Evolutionary conservation across 2,113 vertebrate genomes (phyloP).

Genomic region (Gulo gulo): DNA sequence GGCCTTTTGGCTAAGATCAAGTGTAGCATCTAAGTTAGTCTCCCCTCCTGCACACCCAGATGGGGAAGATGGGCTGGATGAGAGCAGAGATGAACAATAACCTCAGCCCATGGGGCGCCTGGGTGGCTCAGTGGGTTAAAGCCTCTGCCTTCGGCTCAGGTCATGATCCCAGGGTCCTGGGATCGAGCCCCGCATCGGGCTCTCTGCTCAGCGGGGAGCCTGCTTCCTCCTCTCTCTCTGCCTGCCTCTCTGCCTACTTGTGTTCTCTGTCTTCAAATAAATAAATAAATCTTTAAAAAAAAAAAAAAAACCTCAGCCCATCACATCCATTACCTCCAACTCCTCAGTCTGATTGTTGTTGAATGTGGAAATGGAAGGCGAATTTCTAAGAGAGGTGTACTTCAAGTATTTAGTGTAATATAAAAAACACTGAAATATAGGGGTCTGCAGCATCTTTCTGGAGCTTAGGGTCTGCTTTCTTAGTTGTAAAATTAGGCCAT

Average conservation of each 20-base stretch:
- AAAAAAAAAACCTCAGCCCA: not conserved
- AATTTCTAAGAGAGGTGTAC: not conserved
- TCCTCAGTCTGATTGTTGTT: not conserved
- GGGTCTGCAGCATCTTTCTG: not conserved
- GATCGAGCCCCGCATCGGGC: too few species aligned
- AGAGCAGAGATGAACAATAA: not conserved
- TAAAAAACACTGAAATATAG: not conserved
- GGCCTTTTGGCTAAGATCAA: too few species aligned
- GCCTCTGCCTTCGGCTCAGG: too few species aligned
- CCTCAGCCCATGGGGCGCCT: not conserved
- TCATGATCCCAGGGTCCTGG: too few species aligned
- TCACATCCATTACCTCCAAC: not conserved
- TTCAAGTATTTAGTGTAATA: not conserved
- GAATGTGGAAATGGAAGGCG: not conserved
- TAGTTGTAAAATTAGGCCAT: not conserved
- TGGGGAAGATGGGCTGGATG: not conserved
- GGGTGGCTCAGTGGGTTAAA: too few species aligned
- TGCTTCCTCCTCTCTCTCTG: too few species aligned
- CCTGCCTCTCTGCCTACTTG: too few species aligned
- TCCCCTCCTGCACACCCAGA: fast-evolving
- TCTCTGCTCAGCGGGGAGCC: too few species aligned
- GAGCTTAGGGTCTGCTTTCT: not conserved
- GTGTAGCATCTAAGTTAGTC: too few species aligned
- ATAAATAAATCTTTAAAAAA: too few species aligned
- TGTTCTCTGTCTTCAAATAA: too few species aligned